These are phyloP conservation scores for Luscinia luscinia DNA, from an alignment of 2,797 vertebrate species.

Conservation along the genomic window DNA sequence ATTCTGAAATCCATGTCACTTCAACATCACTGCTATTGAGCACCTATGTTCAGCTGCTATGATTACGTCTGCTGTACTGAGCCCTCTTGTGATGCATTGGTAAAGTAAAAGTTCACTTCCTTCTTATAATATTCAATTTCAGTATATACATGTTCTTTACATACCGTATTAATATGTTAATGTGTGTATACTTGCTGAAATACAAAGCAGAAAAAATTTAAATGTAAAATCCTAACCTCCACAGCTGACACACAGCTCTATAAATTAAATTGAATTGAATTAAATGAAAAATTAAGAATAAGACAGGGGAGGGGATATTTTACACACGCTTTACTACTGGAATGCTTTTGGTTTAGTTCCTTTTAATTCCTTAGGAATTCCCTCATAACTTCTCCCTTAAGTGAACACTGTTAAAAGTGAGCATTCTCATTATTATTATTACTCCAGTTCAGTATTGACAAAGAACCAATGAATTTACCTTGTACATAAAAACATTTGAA, in stretches of 20 bases:
- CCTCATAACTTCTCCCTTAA: not conserved
- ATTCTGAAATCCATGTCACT: not conserved
- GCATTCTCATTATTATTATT: not conserved
- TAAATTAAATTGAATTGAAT: not conserved
- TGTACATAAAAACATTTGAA: accelerated
- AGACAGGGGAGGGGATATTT: not conserved
- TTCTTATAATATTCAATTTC: not conserved
- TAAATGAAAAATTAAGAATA: not conserved
- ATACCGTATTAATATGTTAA: too few species aligned
- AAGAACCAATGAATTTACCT: not conserved
- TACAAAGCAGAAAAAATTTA: not conserved
- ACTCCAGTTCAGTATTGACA: not conserved
- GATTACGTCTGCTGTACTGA: not conserved
- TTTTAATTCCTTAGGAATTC: not conserved
- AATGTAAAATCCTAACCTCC: not conserved
- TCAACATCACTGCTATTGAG: not conserved
- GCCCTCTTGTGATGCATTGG: not conserved
- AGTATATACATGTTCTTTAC: not conserved
- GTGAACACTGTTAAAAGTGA: not conserved
- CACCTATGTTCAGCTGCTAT: not conserved
- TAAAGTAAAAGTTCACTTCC: not conserved
- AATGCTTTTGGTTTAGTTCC: not conserved
- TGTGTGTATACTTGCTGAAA: not conserved
- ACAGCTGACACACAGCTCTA: not conserved
- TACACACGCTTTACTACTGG: not conserved